Base-by-base conservation (phyloP, 2,113 vertebrate genomes). In the Odontesthes bonariensis region DNA sequence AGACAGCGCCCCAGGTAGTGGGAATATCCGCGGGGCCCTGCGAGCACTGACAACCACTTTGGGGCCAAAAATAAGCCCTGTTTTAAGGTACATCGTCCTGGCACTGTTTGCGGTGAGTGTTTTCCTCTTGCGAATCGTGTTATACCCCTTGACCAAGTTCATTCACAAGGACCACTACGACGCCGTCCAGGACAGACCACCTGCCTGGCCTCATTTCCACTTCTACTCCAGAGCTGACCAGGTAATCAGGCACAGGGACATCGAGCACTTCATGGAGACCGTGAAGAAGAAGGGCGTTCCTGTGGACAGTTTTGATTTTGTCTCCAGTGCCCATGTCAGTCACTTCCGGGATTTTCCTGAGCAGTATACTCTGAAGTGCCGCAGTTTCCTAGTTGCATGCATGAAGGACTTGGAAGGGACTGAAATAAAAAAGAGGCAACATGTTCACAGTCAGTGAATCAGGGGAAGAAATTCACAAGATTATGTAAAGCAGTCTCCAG, bases 131-230 rank as follows among this genome's bases (percentile, higher is more conserved):
- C 91, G 95, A 35, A 42, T 97, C 6, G 57, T 98, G 54, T 87
- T 99, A 4, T 96, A 98, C 69, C 96, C 97, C 0, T 3, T 97
- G 88, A 97, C 96, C 0, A 95, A 95, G 79, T 94, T 95, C 86
- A 62, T 98, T 72, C 96, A 98, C 51, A 92, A 95, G 86, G 96
- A 93, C 92, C 96, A 97, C 61, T 99, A 97, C 0, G 96, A 98
- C 0, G 94, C 92, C 3, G 93, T 98, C 80, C 91, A 91, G 87
- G 86, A 92, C 0, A 77, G 90, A 0, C 94, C 95, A 1, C 96
- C 96, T 0, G 60, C 89, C 73, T 99, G 98, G 98, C 97, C 98
- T 0, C 97, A 99, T 87, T 94, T 98, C 68, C 96, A 95, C 89
- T 94, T 99, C 22, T 99, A 97, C 69, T 99, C 98, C 12, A 86